Conservation (phyloP, 92 coral and sea anemone genomes). For the Anthopleura xanthogrammica region DNA sequence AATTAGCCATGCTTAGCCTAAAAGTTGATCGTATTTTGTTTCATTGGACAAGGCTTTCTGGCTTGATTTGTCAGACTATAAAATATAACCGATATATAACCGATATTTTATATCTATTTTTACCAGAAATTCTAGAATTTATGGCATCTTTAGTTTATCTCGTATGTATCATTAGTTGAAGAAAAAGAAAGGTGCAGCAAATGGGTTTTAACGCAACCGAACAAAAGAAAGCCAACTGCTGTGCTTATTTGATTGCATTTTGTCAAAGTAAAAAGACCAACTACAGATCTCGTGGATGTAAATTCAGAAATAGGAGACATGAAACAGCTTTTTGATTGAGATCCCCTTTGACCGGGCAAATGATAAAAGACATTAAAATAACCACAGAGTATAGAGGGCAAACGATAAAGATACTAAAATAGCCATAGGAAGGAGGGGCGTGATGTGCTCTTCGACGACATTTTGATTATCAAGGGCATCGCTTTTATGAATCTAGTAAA, state of each 20-base stretch:
- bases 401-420: neutral
- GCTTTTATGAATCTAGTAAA: conserved; percentile 4
- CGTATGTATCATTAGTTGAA: neutral
- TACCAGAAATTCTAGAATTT: neutral
- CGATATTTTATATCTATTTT: neutral
- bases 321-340: neutral
- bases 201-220: neutral
- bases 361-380: neutral
- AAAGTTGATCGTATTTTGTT: neutral
- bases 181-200: neutral
- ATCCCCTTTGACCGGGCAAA: neutral
- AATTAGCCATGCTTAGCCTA: neutral
- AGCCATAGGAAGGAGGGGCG: neutral
- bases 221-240: neutral
- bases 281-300: neutral
- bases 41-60: neutral
- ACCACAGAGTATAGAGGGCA: neutral
- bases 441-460: conserved; percentile 1
- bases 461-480: conserved; percentile 12
- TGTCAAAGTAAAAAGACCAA: neutral
- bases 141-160: neutral
- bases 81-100: neutral
- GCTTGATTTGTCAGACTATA: neutral
- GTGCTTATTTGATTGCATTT: neutral
- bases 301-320: neutral